Conservation (phyloP, 2,113 vertebrate species). For the Chamaea fasciata region DNA sequence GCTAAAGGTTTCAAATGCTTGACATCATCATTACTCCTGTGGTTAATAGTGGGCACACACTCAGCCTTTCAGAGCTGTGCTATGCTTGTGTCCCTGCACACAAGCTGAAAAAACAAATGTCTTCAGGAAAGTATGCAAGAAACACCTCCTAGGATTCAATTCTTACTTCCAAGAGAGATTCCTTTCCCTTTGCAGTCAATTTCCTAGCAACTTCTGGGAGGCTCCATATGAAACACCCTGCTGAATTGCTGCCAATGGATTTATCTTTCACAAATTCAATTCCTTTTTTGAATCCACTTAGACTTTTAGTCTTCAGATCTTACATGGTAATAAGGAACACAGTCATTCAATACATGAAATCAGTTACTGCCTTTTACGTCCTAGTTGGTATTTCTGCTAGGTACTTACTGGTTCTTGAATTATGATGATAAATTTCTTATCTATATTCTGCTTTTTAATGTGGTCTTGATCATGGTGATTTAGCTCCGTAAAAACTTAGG, state of each 20-base stretch:
- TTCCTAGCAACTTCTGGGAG: neutral
- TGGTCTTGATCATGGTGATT: neutral
- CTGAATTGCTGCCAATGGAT: neutral
- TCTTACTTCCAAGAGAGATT: neutral
- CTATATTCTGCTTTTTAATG: neutral
- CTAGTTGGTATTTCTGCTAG: neutral
- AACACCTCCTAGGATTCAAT: neutral
- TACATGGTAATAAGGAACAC: neutral
- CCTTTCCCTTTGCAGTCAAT: neutral
- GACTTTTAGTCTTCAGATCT: neutral
- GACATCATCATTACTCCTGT: neutral
- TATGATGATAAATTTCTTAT: neutral
- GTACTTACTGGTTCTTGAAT: neutral
- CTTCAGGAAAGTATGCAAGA: neutral
- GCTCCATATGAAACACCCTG: neutral
- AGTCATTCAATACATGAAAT: neutral
- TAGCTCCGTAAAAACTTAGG: neutral
- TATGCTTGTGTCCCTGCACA: neutral
- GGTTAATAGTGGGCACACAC: neutral
- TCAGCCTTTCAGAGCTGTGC: neutral
- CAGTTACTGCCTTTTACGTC: neutral
- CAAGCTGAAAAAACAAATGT: neutral
- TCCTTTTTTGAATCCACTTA: neutral
- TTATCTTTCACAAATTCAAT: neutral
- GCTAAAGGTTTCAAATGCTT: neutral